Evolutionary conservation across 2,888 invertebrate genomes (phyloP).

Genomic region (Eustalomyia histrio): DNA sequence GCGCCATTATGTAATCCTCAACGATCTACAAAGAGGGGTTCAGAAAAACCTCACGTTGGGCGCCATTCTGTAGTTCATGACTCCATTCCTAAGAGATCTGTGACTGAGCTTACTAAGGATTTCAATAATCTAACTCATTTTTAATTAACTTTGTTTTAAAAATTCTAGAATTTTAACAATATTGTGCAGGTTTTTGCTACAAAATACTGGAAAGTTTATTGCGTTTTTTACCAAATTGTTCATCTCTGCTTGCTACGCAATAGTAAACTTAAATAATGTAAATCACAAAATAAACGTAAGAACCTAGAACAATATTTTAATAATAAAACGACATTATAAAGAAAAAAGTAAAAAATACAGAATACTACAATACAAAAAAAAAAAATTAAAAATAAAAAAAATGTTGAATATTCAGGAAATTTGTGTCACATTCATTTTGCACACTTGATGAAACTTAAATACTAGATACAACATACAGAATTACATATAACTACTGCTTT

Average conservation of each 20-base stretch:
- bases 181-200: too few relatives aligned
- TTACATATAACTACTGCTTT: conserved; percentile 30
- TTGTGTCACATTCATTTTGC: conserved; percentile 77
- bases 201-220: too few relatives aligned
- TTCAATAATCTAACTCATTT: too few relatives aligned
- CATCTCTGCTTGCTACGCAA: conserved; percentile 23
- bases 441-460: conserved; percentile 70
- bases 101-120: too few relatives aligned
- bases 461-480: conserved; percentile 32
- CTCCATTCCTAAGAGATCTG: too few relatives aligned
- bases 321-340: conserved; percentile 9
- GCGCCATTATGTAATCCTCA: too few relatives aligned
- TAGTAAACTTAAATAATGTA: neutral
- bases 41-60: too few relatives aligned
- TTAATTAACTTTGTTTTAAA: too few relatives aligned
- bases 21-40: too few relatives aligned
- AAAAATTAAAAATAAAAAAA: conserved; percentile 10
- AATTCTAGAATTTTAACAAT: too few relatives aligned
- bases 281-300: neutral
- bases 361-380: too few relatives aligned
- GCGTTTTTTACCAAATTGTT: neutral
- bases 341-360: conserved; percentile 39
- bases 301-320: conserved; percentile 12
- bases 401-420: conserved; percentile 66
- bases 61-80: too few relatives aligned